phyloP scores from a whole-genome alignment of 2,797 vertebrate genomes.

The Sarcoramphus papa region DNA sequence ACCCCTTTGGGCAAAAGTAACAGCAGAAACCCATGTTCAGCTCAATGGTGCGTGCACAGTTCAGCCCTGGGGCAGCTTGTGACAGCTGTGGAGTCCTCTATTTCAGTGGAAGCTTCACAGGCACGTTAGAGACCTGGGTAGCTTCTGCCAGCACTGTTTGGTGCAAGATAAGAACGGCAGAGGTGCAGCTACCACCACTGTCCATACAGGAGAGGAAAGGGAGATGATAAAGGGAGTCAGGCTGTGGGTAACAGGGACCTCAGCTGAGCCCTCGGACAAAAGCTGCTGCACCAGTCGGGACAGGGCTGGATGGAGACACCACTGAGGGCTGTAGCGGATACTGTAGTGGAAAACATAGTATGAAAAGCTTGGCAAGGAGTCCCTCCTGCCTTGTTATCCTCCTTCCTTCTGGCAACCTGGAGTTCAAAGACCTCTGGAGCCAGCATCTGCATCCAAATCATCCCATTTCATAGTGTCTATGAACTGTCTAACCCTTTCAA shows the following conservation, averaged over 20 bases:
- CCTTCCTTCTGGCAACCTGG: constrained; percentile 44
- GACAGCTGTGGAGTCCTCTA: not conserved
- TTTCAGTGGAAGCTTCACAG: not conserved
- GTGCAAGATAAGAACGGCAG: not conserved
- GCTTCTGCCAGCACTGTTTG: not conserved
- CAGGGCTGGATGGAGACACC: not conserved
- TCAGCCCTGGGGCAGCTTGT: not conserved
- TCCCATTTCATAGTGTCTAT: not conserved
- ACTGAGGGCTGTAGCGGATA: not conserved
- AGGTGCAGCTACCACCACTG: not conserved
- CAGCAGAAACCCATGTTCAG: not conserved
- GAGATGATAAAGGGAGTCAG: not conserved
- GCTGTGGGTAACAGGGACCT: not conserved
- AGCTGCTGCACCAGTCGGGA: not conserved
- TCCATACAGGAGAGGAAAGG: not conserved
- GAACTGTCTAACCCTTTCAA: not conserved
- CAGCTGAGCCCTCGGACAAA: not conserved
- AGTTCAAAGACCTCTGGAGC: constrained; percentile 53
- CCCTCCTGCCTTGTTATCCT: constrained; percentile 25
- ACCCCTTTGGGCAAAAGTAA: not conserved
- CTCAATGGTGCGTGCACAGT: not conserved
- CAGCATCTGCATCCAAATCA: constrained; percentile 32
- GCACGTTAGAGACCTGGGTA: fast-evolving
- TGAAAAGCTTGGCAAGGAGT: not conserved
- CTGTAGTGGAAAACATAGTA: not conserved